These are phyloP conservation scores for Grus americana DNA, from an alignment of 2,113 vertebrate species.

Conservation along the genomic window DNA sequence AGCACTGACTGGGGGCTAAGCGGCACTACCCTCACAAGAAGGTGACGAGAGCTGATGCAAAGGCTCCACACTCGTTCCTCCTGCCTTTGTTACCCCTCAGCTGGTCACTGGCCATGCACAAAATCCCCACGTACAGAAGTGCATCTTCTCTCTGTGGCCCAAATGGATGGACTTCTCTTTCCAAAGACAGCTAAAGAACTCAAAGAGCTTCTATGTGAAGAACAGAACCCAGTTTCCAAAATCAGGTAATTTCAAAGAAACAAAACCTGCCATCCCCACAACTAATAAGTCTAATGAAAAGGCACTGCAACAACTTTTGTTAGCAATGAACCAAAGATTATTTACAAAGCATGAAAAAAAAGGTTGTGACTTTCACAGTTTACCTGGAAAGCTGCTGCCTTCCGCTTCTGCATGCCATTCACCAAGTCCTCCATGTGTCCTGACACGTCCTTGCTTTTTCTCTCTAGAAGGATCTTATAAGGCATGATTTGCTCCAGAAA, in stretches of 20 bases:
- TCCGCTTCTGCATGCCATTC: constrained; percentile 80
- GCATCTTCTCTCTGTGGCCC: neutral
- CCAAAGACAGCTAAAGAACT: neutral
- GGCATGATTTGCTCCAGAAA: constrained; percentile 86
- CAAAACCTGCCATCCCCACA: neutral
- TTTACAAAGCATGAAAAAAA: neutral
- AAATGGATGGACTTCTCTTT: neutral
- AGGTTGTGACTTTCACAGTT: neutral
- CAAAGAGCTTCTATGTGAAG: fast-evolving
- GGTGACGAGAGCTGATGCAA: neutral
- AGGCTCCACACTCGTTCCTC: neutral
- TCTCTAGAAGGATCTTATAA: constrained; percentile 79
- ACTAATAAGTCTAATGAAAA: neutral
- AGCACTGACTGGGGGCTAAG: neutral
- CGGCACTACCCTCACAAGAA: neutral
- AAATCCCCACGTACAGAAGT: fast-evolving
- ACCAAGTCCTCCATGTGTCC: constrained; percentile 76
- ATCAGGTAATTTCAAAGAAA: neutral
- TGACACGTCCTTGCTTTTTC: constrained; percentile 72
- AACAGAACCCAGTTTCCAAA: neutral
- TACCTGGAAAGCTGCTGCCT: constrained; percentile 83
- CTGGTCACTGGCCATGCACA: neutral
- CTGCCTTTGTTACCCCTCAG: neutral
- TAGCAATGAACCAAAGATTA: neutral
- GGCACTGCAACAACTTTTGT: neutral